phyloP scores from a whole-genome alignment of 1,140 invertebrate species.

The Aphaenogaster floridana region DNA sequence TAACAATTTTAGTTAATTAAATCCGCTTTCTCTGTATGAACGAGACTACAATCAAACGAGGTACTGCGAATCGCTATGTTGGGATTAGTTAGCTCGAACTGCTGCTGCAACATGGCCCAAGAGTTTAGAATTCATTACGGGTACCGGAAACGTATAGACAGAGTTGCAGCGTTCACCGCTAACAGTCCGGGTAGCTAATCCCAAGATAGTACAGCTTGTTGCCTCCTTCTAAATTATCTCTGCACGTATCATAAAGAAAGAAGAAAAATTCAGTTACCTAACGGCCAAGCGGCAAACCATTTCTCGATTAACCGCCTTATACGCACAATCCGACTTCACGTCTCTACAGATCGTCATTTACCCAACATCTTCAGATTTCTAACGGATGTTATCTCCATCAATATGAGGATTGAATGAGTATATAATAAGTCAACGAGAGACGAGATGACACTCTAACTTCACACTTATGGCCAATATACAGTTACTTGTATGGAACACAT shows the following conservation, averaged over 20 bases:
- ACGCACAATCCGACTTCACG: conserved; percentile 16
- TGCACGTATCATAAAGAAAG: background rate
- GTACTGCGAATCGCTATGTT: conserved; percentile 26
- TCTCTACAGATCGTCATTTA: background rate
- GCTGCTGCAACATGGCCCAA: conserved; percentile 54
- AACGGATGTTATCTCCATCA: conserved; percentile 17
- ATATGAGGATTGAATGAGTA: background rate
- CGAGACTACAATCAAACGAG: conserved; percentile 15
- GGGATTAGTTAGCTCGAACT: conserved; percentile 54
- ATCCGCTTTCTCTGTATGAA: background rate
- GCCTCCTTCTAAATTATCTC: conserved; percentile 9
- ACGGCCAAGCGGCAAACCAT: conserved; percentile 7
- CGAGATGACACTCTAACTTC: conserved; percentile 1
- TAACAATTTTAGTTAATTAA: conserved; percentile 22
- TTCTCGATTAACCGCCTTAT: conserved; percentile 28
- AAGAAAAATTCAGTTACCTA: conserved; percentile 40
- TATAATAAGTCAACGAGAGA: conserved; percentile 35
- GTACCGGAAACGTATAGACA: conserved; percentile 26
- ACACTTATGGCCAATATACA: conserved; percentile 25
- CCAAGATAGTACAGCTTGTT: conserved; percentile 10
- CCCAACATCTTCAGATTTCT: conserved; percentile 5
- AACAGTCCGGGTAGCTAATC: conserved; percentile 32
- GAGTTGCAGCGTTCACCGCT: conserved; percentile 8
- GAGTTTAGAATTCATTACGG: conserved; percentile 63
- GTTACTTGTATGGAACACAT: conserved; percentile 2